Evolutionary conservation across 2,797 vertebrate genomes (phyloP).

Genomic region (Gobionotothen gibberifrons): DNA sequence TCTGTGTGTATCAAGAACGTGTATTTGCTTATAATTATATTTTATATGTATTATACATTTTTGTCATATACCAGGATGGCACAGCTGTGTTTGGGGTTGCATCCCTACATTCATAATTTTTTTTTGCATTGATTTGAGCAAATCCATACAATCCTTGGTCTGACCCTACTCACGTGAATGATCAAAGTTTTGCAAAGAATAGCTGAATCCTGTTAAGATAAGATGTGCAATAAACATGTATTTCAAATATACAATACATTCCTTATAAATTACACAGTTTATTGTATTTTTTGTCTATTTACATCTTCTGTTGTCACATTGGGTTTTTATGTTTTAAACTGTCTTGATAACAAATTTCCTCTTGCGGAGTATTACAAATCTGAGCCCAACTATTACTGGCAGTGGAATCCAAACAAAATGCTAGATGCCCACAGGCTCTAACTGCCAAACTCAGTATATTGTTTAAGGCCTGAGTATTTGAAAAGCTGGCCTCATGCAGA

Average conservation of each 20-base stretch:
- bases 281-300: slow-evolving; percentile 4
- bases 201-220: background rate
- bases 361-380: background rate
- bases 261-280: background rate
- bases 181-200: background rate
- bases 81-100: slow-evolving; percentile 30
- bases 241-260: background rate
- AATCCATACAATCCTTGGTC: slow-evolving; percentile 19
- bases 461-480: slow-evolving; percentile 15
- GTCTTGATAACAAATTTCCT: background rate
- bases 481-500: slow-evolving; percentile 8
- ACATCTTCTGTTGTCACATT: background rate
- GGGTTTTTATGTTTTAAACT: background rate
- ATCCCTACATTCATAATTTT: slow-evolving; percentile 16
- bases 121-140: background rate
- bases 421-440: slow-evolving; percentile 14
- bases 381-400: slow-evolving; percentile 10
- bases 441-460: background rate
- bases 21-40: slow-evolving; percentile 11
- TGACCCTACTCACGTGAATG: slow-evolving; percentile 6
- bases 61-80: slow-evolving; percentile 7
- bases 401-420: slow-evolving; percentile 4
- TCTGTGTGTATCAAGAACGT: slow-evolving; percentile 1
- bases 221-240: slow-evolving; percentile 8
- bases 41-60: background rate